Evolutionary conservation across 2,888 invertebrate species (phyloP).

Genomic region (Poecilus cupreus): DNA sequence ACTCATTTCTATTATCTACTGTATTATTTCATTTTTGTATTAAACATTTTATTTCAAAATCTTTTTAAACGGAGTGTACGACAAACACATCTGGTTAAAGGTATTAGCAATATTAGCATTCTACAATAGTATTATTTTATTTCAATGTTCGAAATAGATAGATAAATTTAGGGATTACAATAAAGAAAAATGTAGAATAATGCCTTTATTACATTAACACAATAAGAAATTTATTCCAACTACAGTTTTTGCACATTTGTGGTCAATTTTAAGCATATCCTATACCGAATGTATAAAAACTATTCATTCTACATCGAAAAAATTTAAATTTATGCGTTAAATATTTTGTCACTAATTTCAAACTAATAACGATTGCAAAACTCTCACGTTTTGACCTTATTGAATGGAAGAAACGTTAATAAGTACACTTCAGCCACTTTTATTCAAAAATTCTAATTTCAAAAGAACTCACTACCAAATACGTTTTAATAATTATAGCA

Average conservation of each 20-base stretch:
- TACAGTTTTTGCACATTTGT: not conserved
- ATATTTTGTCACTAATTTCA: not conserved
- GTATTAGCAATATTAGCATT: too few relatives aligned
- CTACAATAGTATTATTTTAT: not conserved
- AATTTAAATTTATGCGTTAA: not conserved
- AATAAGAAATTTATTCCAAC: not conserved
- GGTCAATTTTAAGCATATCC: slow-evolving; percentile 5
- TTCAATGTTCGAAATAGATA: not conserved
- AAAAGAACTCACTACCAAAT: slow-evolving; percentile 21
- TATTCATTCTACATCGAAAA: not conserved
- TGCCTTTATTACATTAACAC: slow-evolving; percentile 7
- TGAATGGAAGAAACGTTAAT: slow-evolving; percentile 50
- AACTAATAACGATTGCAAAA: not conserved
- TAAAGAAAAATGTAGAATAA: not conserved
- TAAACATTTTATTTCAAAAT: too few relatives aligned
- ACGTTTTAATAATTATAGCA: not conserved
- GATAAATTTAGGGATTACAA: not conserved
- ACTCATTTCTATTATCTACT: too few relatives aligned
- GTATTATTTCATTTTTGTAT: too few relatives aligned
- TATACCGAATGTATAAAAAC: slow-evolving; percentile 38
- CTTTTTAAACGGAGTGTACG: too few relatives aligned
- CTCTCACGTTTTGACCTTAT: slow-evolving; percentile 14
- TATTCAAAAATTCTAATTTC: not conserved
- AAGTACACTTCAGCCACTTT: slow-evolving; percentile 53
- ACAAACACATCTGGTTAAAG: too few relatives aligned